Base-by-base conservation (phyloP, 2,888 invertebrate genomes). In the Choristoneura rosaceana region DNA sequence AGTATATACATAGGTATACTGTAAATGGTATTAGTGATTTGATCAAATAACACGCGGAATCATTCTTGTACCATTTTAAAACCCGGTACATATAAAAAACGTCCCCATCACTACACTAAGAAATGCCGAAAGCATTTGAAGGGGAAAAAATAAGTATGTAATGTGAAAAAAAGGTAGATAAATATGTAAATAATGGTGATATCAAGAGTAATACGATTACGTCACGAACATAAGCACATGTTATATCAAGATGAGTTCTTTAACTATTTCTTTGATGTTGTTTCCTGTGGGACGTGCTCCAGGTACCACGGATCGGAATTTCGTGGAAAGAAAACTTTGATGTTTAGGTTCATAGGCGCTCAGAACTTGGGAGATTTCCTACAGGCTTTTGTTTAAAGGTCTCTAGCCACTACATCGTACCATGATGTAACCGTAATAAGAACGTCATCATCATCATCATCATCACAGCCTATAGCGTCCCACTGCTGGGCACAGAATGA, bases 71-170 rank as follows among this genome's bases (percentile, higher is more conserved):
- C 73, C 68, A 34, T 64, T 43, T 43, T 7, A 38, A 58, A 68
- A 68, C 12, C 15, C 43, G 63, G 71, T 71, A 71, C 71, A 71
- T 12, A 5, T 38, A 38, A 38, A 17, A 14, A 38, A 14, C 17
- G 8, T 10, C 50, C 64, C 17, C 68, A 14, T 15, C 68, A 8
- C 73, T 69, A 34, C 3, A 50, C 58, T 33, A 60, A 64, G 69
- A 69, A 59, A 73, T 69, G 58, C 71, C 71, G 61, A 33, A 43
- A 69, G 59, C 69, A 59, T 64, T 64, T 38, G 68, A 59, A 64
- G 64, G 64, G 69, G 73, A 68, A 60, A 73, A 71, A 64, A 73
- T 64, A 64, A 69, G 68, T 73, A 73, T 64, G 68, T 73, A 73
- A 73, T 69, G 73, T 52, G 63, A 70, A 63, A 25, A 52, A 71